These are phyloP conservation scores for Protophormia terraenovae DNA, from an alignment of 2,888 invertebrate species.

Conservation along the genomic window DNA sequence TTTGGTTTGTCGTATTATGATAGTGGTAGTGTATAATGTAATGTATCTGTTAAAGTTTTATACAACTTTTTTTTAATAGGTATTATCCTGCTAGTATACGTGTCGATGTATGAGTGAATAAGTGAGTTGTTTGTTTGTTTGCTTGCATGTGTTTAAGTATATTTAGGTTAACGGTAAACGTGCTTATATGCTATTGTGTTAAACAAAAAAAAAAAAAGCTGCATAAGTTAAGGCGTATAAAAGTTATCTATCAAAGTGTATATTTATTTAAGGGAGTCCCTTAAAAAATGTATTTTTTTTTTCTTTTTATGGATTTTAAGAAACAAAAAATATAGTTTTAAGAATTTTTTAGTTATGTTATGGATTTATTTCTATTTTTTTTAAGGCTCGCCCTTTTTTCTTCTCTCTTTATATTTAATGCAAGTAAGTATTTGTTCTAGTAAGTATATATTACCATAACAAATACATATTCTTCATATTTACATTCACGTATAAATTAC, in stretches of 20 bases:
- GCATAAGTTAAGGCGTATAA: conserved; percentile 25
- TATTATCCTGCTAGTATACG: background rate
- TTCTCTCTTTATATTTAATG: background rate
- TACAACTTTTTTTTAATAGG: background rate
- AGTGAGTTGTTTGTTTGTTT: background rate
- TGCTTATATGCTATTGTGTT: conserved; percentile 9
- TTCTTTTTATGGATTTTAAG: background rate
- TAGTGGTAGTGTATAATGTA: background rate
- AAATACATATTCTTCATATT: background rate
- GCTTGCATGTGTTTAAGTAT: background rate
- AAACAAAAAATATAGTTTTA: too few relatives aligned
- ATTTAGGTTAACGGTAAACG: conserved; percentile 47
- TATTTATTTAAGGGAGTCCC: background rate
- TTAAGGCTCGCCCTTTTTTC: background rate
- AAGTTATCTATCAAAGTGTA: background rate
- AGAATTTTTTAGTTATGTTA: too few relatives aligned
- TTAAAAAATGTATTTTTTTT: background rate
- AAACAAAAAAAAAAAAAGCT: background rate
- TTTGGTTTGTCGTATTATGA: background rate
- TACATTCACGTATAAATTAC: background rate
- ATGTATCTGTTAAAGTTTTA: background rate
- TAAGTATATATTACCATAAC: background rate
- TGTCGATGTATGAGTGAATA: background rate
- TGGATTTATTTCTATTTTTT: background rate
- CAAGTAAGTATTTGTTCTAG: background rate